Percentiles rank a stretch among this genome's conserved stretches.
These are phyloP conservation scores for Drosophila mauritiana DNA, from an alignment of 1,140 invertebrate species.

Conservation along the genomic window DNA sequence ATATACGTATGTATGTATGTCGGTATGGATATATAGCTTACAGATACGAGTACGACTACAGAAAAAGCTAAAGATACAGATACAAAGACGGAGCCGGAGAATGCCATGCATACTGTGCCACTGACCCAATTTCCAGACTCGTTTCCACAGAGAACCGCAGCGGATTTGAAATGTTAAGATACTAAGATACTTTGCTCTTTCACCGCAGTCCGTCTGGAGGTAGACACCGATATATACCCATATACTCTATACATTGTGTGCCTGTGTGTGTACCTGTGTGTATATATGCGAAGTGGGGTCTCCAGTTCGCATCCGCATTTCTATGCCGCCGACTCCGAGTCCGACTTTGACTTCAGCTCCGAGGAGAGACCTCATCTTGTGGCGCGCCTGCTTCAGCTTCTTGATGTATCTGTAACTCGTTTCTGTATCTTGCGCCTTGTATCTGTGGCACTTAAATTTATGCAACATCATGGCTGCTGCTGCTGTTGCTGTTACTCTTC, in stretches of 20 bases:
- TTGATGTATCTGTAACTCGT: slow-evolving; percentile 77
- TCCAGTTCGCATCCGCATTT: slow-evolving; percentile 76
- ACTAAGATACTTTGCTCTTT: slow-evolving; percentile 80
- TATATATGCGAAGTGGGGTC: slow-evolving; percentile 44
- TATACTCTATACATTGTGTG: slow-evolving; percentile 19
- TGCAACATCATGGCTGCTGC: slow-evolving; percentile 74
- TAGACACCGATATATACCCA: slow-evolving; percentile 43
- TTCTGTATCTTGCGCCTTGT: slow-evolving; percentile 76
- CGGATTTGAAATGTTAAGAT: slow-evolving; percentile 79
- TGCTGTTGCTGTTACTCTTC: slow-evolving; percentile 13
- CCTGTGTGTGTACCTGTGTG: slow-evolving; percentile 31
- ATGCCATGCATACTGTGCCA: slow-evolving; percentile 83
- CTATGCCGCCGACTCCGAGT: slow-evolving; percentile 55
- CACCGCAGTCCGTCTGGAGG: slow-evolving; percentile 64
- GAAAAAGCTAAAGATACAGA: slow-evolving; percentile 45
- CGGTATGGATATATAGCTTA: slow-evolving; percentile 18
- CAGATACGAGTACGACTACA: slow-evolving; percentile 43
- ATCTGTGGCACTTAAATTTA: slow-evolving; percentile 80
- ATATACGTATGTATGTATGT: background rate
- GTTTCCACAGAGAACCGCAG: slow-evolving; percentile 61
- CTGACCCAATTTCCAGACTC: slow-evolving; percentile 83
- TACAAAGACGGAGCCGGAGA: slow-evolving; percentile 48
- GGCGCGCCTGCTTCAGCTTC: slow-evolving; percentile 46
- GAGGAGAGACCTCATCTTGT: slow-evolving; percentile 51
- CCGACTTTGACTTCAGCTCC: slow-evolving; percentile 17